A percentile compares a stretch with the other conserved stretches of the same genome.
These are phyloP conservation scores for Erpobdella octoculata DNA, from an alignment of 2,888 invertebrate species.

Conservation along the genomic window DNA sequence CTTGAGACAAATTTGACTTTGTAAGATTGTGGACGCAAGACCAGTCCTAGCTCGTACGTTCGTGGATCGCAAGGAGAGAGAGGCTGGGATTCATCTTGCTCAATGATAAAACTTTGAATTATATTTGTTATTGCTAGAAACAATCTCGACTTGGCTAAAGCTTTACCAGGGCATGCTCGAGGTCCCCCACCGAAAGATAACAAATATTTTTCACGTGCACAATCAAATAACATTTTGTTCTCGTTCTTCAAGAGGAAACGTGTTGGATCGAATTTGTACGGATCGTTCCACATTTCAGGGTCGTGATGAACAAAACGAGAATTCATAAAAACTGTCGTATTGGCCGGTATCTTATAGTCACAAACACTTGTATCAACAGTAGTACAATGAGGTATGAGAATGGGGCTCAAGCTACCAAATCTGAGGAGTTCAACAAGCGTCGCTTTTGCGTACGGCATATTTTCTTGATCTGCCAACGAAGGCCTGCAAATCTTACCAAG, in stretches of 20 bases:
- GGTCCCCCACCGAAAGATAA: constrained; percentile 31
- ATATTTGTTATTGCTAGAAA: constrained; percentile 24
- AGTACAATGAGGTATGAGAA: constrained; percentile 31
- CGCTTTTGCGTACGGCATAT: constrained; percentile 29
- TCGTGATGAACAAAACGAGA: constrained; percentile 44
- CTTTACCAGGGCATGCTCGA: constrained; percentile 30
- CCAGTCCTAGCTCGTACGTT: constrained; percentile 29
- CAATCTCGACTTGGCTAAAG: constrained; percentile 26
- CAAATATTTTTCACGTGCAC: background rate
- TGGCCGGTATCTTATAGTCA: constrained; percentile 8
- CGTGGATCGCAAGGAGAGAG: constrained; percentile 27
- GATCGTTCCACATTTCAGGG: constrained; percentile 38
- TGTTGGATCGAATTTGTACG: constrained; percentile 26
- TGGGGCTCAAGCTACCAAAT: constrained; percentile 30
- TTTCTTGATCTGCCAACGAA: constrained; percentile 15
- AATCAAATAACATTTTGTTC: background rate
- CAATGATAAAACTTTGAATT: constrained; percentile 26
- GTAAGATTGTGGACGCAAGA: constrained; percentile 24
- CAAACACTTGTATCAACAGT: constrained; percentile 22
- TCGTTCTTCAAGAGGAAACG: constrained; percentile 29
- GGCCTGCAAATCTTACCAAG: constrained; percentile 17
- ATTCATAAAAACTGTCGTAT: constrained; percentile 42
- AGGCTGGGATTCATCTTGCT: background rate
- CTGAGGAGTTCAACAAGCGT: constrained; percentile 27
- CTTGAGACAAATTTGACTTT: constrained; percentile 6